Evolutionary conservation across 2,888 invertebrate genomes (phyloP), one percentile per base, ranked within the genome.

Genomic region (Ferrisia virgata): DNA sequence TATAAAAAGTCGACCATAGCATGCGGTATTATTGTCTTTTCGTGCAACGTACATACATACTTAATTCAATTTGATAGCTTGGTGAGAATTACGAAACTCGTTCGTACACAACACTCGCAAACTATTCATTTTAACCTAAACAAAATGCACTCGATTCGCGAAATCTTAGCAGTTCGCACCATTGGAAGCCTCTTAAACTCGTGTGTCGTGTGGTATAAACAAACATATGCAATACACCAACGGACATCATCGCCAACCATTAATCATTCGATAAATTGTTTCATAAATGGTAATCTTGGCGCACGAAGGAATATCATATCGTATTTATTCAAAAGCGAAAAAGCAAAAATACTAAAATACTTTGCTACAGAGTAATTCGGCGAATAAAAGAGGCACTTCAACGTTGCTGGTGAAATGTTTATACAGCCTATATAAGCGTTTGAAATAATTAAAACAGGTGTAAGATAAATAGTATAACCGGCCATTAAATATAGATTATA

Each of bases 201-300:
- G 58, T 64, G 53, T 53, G 58, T 64, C 58, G 58, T 64, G 72
- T 72, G 33, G 72, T 33, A n/a, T n/a, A n/a, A n/a, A n/a, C n/a
- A 31, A 72, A 72, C 72, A 72, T 72, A 72, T 72, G 72, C 72
- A 72, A 72, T 72, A 72, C 72, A 36, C 33, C 33, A 33, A 72
- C 72, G 33, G 11, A 72, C 72, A 72, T 72, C 72, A 33, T n/a
- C 72, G 5, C 31, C n/a, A 72, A 33, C 33, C 33, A 36, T 72
- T 33, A 72, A 72, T 72, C 72, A 72, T 33, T 31, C 33, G 13
- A 64, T 64, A 64, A 47, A 64, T 64, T 64, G 58, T 64, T 64
- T 64, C 58, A 64, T 64, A 64, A 64, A 64, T 72, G 33, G 72
- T 72, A 72, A 33, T 33, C 31, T n/a, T n/a, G 0, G n/a, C 72